Base-by-base conservation (phyloP, 2,888 invertebrate species). In the Eurytoma adleriae region DNA sequence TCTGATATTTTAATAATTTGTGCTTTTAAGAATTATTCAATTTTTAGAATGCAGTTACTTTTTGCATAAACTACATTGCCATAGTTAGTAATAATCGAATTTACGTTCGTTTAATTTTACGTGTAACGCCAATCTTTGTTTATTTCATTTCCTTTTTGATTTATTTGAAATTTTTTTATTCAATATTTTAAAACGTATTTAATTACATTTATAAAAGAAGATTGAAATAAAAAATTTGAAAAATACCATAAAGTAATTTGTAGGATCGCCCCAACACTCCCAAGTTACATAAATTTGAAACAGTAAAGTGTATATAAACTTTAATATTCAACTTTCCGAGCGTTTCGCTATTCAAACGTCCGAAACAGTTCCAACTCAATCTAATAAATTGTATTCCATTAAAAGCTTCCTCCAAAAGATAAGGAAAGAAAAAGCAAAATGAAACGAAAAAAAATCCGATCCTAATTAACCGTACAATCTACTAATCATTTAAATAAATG, bases 1-100 rank as follows among this genome's bases (percentile, higher is more conserved):
- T 12, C 30, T 50, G 59, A 59, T 71, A 71, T 71, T 71, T 71
- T 71, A 71, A 71, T 71, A 59, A 71, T 50, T 59, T 61, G 71
- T 50, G 48, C 40, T n/a, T 40, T 64, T 40, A 40, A 40, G 40
- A 24, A 57, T 24, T 24, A 40, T 68, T 7, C 10, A 13, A 18
- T 48, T 20, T 52, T 24, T 2, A 24, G 24, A 24, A 24, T 24
- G 24, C 24, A 2, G 24, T 24, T 24, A 24, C 24, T 24, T 24
- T 24, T 24, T 24, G 24, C 1, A 24, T 24, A 24, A 24, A 24
- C 24, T 24, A 24, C 24, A 24, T 24, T 24, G 24, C 24, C 24
- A 24, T 24, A 24, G 2, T 24, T 24, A 24, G 24, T 24, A 24
- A 24, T 24, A 24, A 24, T 24, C 24, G 24, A 24, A 24, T 24